Conservation (phyloP, 2,797 vertebrate genomes). For the Pseudochromis fuscus region DNA sequence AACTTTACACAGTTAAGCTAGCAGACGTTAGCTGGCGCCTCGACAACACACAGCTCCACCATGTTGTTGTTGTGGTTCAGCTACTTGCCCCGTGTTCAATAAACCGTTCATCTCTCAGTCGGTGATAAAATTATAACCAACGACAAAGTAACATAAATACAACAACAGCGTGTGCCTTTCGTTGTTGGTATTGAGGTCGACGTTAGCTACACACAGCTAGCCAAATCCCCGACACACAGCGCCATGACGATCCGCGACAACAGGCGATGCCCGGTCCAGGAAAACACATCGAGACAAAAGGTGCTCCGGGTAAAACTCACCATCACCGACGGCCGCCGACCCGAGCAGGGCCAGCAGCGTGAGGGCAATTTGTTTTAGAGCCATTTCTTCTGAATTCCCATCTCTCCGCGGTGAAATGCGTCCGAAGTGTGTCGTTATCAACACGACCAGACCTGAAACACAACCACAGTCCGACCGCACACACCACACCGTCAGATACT, state of each 20-base stretch:
- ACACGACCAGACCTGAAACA: constrained; percentile 79
- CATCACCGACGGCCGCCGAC: constrained; percentile 73
- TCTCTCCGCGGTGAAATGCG: constrained; percentile 82
- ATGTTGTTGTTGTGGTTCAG: constrained; percentile 76
- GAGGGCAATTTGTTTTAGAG: constrained; percentile 73
- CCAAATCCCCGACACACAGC: constrained; percentile 72
- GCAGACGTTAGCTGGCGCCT: constrained; percentile 62
- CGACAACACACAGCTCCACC: constrained; percentile 66
- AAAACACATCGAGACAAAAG: constrained; percentile 78
- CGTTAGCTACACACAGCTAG: constrained; percentile 67
- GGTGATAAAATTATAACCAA: background rate
- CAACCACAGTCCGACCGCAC: constrained; percentile 83
- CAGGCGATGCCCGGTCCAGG: constrained; percentile 80
- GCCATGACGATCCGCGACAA: constrained; percentile 85
- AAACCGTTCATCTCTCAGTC: no score
- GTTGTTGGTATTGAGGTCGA: constrained; percentile 53
- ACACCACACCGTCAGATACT: constrained; percentile 72
- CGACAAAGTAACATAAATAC: background rate
- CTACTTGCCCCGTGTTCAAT: constrained; percentile 52
- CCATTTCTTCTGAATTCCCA: constrained; percentile 86
- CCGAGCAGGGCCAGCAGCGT: constrained; percentile 79
- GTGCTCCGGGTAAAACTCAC: constrained; percentile 79
- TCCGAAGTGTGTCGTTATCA: constrained; percentile 78
- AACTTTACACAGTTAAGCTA: constrained; percentile 63
- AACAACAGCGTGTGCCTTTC: background rate